Evolutionary conservation across 35 echinoderm and acorn worm genomes (phyloP).

Genomic region (Strongylocentrotus purpuratus): DNA sequence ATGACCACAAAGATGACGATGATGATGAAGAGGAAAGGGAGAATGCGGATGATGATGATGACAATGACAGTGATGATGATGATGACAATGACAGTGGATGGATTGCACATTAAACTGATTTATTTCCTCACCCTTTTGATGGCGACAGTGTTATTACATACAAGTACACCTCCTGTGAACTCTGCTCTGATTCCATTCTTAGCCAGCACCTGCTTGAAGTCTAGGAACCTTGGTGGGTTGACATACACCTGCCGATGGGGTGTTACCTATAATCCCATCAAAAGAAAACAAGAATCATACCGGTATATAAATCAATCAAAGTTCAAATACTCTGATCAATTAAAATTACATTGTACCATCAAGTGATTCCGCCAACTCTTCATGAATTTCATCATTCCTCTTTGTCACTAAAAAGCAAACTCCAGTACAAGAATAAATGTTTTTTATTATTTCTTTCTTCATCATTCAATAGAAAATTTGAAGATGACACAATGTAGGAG

Average conservation of each 20-base stretch:
- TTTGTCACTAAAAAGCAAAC: too few species aligned
- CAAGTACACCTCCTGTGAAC: conserved; percentile 83
- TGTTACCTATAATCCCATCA: not conserved
- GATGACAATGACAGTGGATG: not conserved
- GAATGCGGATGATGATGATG: not conserved
- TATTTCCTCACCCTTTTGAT: conserved; percentile 83
- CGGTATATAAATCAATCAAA: too few species aligned
- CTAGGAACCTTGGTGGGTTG: conserved; percentile 88
- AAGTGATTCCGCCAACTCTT: too few species aligned
- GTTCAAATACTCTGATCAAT: too few species aligned
- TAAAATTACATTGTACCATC: too few species aligned
- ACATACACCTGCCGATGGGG: conserved; percentile 84
- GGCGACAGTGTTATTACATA: conserved; percentile 87
- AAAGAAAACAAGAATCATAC: not conserved
- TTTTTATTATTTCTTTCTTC: too few species aligned
- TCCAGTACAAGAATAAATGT: too few species aligned
- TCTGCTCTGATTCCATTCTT: conserved; percentile 91
- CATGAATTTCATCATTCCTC: not conserved
- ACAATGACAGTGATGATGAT: too few species aligned
- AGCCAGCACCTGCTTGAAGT: conserved; percentile 85
- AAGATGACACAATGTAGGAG: too few species aligned
- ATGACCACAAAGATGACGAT: not conserved
- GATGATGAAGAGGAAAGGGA: not conserved
- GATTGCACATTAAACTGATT: not conserved
- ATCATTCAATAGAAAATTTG: too few species aligned